These are phyloP conservation scores for Lindbergichthys nudifrons DNA, from an alignment of 2,797 vertebrate genomes.

Conservation along the genomic window DNA sequence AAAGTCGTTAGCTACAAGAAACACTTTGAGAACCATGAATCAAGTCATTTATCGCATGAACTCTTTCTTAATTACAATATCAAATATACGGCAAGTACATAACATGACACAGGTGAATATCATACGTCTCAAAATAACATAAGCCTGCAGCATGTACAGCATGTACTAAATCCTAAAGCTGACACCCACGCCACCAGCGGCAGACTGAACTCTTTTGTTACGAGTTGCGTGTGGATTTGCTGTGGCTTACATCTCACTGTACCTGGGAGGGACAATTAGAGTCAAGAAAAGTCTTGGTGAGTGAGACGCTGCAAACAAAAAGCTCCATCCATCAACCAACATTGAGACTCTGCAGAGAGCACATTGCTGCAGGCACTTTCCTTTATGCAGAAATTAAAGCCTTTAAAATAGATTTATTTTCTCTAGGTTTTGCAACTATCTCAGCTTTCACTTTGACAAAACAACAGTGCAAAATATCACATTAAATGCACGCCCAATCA, in stretches of 20 bases:
- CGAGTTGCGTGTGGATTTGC: slow-evolving; percentile 51
- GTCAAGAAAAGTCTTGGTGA: slow-evolving; percentile 39
- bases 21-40: background rate
- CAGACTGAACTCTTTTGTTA: slow-evolving; percentile 60
- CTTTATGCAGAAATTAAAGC: slow-evolving; percentile 25
- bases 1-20: background rate
- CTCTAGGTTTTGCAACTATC: slow-evolving; percentile 6
- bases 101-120: slow-evolving; percentile 49
- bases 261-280: slow-evolving; percentile 53
- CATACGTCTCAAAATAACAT: slow-evolving; percentile 59
- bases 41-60: background rate
- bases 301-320: slow-evolving; percentile 51
- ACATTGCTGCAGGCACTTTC: slow-evolving; percentile 35
- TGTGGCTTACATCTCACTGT: slow-evolving; percentile 55
- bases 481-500: slow-evolving; percentile 52
- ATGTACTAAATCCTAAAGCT: slow-evolving; percentile 66
- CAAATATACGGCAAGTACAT: slow-evolving; percentile 1
- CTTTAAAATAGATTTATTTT: slow-evolving; percentile 1
- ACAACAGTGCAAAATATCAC: slow-evolving; percentile 28
- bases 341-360: slow-evolving; percentile 19
- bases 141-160: slow-evolving; percentile 43
- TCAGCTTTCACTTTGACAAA: slow-evolving; percentile 53
- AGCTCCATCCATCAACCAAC: slow-evolving; percentile 34
- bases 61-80: background rate
- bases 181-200: slow-evolving; percentile 63